These are phyloP conservation scores for Rhagonycha lutea DNA, from an alignment of 2,888 invertebrate genomes.

Conservation along the genomic window DNA sequence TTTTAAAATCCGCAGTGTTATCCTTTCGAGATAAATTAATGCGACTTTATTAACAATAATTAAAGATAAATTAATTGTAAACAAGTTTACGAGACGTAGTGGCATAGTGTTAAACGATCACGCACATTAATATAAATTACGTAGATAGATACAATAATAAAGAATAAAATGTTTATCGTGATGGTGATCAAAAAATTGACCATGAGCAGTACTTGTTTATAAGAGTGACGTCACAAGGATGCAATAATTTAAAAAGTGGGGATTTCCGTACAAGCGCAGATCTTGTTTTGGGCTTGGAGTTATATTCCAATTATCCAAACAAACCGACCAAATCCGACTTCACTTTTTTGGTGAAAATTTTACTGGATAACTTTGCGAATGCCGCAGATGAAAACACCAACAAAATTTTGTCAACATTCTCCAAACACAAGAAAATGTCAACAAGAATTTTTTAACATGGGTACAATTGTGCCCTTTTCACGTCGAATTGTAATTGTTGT, in stretches of 20 bases:
- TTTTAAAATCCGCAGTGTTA: neutral
- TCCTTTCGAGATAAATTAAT: neutral
- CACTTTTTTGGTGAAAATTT: neutral
- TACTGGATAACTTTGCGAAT: neutral
- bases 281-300: slow-evolving; percentile 25
- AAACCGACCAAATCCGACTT: neutral
- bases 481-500: neutral
- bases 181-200: slow-evolving; percentile 26
- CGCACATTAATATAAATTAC: neutral
- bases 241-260: slow-evolving; percentile 43
- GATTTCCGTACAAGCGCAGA: slow-evolving; percentile 49
- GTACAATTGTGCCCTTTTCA: neutral
- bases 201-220: slow-evolving; percentile 41
- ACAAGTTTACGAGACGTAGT: neutral
- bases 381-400: neutral
- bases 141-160: neutral
- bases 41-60: neutral
- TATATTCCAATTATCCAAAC: slow-evolving; percentile 16
- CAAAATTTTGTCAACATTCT: neutral
- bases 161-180: slow-evolving; percentile 5
- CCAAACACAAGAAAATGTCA: neutral
- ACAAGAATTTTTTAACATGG: neutral
- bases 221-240: slow-evolving; percentile 50
- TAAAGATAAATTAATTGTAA: neutral
- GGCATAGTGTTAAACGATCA: neutral